Conservation (phyloP, 2,797 vertebrate species). For the Trematomus bernacchii region DNA sequence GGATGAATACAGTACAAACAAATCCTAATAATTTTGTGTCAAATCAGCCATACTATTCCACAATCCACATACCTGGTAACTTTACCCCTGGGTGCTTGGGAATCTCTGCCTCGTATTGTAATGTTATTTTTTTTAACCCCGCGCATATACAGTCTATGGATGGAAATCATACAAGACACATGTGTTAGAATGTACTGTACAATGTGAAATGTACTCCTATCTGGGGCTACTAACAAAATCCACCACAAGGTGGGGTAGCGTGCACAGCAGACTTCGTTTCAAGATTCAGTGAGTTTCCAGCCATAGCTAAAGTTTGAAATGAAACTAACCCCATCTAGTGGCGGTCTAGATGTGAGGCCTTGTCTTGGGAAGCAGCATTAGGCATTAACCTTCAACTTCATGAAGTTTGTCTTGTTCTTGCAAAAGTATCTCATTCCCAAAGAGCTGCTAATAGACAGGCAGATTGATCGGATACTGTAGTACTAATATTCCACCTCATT, state of each 20-base stretch:
- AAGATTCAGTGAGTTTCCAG: not conserved
- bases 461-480: slow-evolving; percentile 46
- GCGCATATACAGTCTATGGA: not conserved
- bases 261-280: slow-evolving; percentile 19
- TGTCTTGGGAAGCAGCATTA: not conserved
- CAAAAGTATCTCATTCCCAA: slow-evolving; percentile 28
- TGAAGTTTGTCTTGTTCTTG: slow-evolving; percentile 25
- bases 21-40: not conserved
- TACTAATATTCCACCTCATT: slow-evolving; percentile 53
- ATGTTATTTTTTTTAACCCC: not conserved
- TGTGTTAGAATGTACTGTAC: not conserved
- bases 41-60: not conserved
- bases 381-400: slow-evolving; percentile 20
- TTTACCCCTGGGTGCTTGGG: not conserved
- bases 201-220: not conserved
- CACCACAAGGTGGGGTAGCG: slow-evolving; percentile 73
- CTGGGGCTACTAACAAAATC: not conserved
- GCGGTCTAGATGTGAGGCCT: slow-evolving; percentile 5
- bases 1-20: not conserved
- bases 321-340: slow-evolving; percentile 73
- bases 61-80: not conserved
- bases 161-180: not conserved
- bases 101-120: not conserved
- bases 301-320: slow-evolving; percentile 20
- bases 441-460: slow-evolving; percentile 56